These are phyloP conservation scores for Scotopteryx bipunctaria DNA, from an alignment of 2,888 invertebrate species.

Conservation along the genomic window DNA sequence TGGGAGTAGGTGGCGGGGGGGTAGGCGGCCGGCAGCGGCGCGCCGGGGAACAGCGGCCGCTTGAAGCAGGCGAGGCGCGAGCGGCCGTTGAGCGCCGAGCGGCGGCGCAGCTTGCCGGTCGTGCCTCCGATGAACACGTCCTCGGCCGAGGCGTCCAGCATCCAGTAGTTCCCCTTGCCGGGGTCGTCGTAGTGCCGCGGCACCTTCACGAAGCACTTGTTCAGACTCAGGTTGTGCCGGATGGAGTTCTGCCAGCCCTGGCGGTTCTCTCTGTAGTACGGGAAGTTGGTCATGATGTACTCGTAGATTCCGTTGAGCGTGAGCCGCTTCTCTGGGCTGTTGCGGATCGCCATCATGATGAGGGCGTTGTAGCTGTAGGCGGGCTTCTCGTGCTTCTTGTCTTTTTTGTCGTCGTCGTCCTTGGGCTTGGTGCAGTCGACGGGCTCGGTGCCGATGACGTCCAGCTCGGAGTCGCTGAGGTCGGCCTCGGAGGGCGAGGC, in stretches of 20 bases:
- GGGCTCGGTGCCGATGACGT: slow-evolving; percentile 90
- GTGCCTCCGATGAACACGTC: slow-evolving; percentile 99
- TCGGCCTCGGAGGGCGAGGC: slow-evolving; percentile 70
- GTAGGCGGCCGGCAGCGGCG: slow-evolving; percentile 83
- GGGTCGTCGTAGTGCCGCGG: slow-evolving; percentile 99
- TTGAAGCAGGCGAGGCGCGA: slow-evolving; percentile 95
- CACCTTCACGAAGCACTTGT: slow-evolving; percentile 99
- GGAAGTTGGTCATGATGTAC: slow-evolving; percentile 99
- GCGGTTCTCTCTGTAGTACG: slow-evolving; percentile 98
- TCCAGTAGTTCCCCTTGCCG: slow-evolving; percentile 99
- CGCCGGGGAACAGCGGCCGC: slow-evolving; percentile 86
- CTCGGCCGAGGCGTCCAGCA: slow-evolving; percentile 98
- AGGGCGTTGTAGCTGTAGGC: slow-evolving; percentile 99
- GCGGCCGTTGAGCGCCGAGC: slow-evolving; percentile 94
- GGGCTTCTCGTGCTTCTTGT: slow-evolving; percentile 94
- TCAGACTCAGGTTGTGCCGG: slow-evolving; percentile 97
- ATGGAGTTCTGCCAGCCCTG: slow-evolving; percentile 99
- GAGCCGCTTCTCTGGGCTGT: slow-evolving; percentile 95
- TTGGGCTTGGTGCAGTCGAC: slow-evolving; percentile 86
- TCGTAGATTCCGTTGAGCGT: slow-evolving; percentile 99
- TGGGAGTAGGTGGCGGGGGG: slow-evolving; percentile 84
- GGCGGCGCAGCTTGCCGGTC: slow-evolving; percentile 95
- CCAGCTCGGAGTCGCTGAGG: slow-evolving; percentile 87
- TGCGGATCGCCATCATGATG: slow-evolving; percentile 99
- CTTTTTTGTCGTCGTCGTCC: slow-evolving; percentile 63